A percentile compares a stretch with the other conserved stretches of the same genome.
These are phyloP conservation scores for Ormyrus pomaceus DNA, from an alignment of 2,888 invertebrate genomes.

Conservation along the genomic window DNA sequence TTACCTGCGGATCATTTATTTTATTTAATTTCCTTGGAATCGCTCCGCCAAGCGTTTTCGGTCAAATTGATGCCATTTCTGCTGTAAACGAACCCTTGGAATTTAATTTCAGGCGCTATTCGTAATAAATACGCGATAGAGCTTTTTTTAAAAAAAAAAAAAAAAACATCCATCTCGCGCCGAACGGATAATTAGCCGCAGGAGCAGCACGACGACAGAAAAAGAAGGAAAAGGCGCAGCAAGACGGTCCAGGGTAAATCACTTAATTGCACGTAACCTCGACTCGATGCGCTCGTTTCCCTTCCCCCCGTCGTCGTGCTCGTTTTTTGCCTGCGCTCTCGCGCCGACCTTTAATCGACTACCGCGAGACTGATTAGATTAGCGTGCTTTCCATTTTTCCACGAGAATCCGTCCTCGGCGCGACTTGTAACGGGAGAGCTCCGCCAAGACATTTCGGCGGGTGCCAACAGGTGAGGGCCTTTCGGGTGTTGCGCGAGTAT, in stretches of 20 bases:
- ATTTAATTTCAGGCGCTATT: background rate
- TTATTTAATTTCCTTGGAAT: constrained; percentile 19
- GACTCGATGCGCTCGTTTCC: constrained; percentile 59
- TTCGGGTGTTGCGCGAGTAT: constrained; percentile 15
- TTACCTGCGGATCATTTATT: no score
- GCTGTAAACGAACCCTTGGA: constrained; percentile 9
- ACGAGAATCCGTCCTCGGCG: background rate
- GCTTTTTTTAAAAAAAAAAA: background rate
- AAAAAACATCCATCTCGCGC: background rate
- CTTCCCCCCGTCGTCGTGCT: constrained; percentile 2
- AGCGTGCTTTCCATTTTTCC: constrained; percentile 53
- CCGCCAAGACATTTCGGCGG: background rate
- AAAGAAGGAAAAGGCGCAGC: constrained; percentile 27
- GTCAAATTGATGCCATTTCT: constrained; percentile 18
- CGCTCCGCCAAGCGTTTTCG: no score
- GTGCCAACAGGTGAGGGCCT: constrained; percentile 39
- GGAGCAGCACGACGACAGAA: constrained; percentile 2
- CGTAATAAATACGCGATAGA: constrained; percentile 11
- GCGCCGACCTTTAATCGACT: constrained; percentile 65
- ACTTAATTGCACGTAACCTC: constrained; percentile 62
- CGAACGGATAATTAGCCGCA: constrained; percentile 31
- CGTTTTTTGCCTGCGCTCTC: constrained; percentile 58
- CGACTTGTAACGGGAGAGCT: background rate
- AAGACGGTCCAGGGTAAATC: constrained; percentile 64
- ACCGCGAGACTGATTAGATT: constrained; percentile 65